Conservation (phyloP, 2,797 vertebrate species). For the Fundulus diaphanus region DNA sequence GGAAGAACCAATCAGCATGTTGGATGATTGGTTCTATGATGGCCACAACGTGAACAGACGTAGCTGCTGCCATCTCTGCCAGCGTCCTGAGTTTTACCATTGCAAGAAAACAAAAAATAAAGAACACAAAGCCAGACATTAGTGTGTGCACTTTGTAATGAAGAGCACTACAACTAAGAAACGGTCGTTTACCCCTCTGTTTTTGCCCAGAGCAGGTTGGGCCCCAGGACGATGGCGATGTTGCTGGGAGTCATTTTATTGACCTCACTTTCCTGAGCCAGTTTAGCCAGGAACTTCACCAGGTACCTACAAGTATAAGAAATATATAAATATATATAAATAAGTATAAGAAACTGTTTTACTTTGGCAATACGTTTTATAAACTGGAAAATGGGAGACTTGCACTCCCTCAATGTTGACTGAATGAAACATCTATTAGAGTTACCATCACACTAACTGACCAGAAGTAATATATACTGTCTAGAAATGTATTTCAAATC, state of each 20-base stretch:
- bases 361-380: background rate
- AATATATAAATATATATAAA: too few relatives aligned
- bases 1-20: conserved; percentile 98
- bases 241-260: conserved; percentile 99
- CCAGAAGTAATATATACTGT: too few relatives aligned
- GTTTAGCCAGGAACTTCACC: conserved; percentile 95
- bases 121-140: background rate
- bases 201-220: conserved; percentile 95
- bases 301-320: conserved; percentile 90
- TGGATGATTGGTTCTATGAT: conserved; percentile 97
- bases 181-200: conserved; percentile 88
- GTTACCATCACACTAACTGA: background rate
- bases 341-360: background rate
- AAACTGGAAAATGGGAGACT: background rate
- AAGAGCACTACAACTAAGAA: background rate
- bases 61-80: conserved; percentile 96
- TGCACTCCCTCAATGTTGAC: background rate
- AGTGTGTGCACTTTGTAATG: background rate
- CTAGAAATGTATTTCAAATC: too few relatives aligned
- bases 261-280: conserved; percentile 92
- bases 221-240: conserved; percentile 94
- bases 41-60: conserved; percentile 92
- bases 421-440: background rate
- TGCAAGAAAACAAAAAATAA: conserved; percentile 6
- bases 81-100: conserved; percentile 81